Evolutionary conservation across 2,797 vertebrate genomes (phyloP).

Genomic region (Decapterus maruadsi): DNA sequence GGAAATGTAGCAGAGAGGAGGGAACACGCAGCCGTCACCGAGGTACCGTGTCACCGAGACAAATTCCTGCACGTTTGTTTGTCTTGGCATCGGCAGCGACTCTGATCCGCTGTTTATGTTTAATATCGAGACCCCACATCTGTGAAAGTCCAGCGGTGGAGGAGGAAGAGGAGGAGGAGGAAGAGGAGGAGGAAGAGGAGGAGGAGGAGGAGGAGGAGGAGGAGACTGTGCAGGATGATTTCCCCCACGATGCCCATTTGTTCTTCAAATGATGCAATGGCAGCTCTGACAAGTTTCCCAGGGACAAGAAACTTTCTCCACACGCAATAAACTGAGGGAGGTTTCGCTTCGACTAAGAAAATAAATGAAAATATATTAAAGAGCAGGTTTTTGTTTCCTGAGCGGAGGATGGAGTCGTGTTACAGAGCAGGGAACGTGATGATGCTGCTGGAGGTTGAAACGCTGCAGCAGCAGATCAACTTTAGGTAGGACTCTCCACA

Average conservation of each 20-base stretch:
- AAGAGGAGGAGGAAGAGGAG: too few relatives aligned
- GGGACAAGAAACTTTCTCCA: neutral
- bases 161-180: too few relatives aligned
- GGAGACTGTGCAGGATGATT: neutral
- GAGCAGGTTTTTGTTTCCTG: neutral
- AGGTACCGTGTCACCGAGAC: slow-evolving; percentile 33
- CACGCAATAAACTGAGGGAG: neutral
- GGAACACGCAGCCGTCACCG: neutral
- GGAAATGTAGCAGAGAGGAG: slow-evolving; percentile 57
- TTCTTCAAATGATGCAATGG: neutral
- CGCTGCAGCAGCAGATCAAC: neutral
- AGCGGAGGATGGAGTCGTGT: neutral
- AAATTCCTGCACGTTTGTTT: slow-evolving; percentile 43
- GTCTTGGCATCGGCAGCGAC: slow-evolving; percentile 29
- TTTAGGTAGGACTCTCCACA: neutral
- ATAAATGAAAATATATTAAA: neutral
- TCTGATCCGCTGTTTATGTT: slow-evolving; percentile 2
- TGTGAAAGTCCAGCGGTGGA: neutral
- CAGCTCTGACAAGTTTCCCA: neutral
- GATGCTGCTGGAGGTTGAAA: neutral
- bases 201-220: too few relatives aligned
- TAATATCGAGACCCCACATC: slow-evolving; percentile 5
- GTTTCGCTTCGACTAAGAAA: neutral
- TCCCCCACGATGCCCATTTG: neutral
- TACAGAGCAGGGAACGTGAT: neutral